phyloP scores from a whole-genome alignment of 1,140 invertebrate genomes.

The Drosophila repletoides region DNA sequence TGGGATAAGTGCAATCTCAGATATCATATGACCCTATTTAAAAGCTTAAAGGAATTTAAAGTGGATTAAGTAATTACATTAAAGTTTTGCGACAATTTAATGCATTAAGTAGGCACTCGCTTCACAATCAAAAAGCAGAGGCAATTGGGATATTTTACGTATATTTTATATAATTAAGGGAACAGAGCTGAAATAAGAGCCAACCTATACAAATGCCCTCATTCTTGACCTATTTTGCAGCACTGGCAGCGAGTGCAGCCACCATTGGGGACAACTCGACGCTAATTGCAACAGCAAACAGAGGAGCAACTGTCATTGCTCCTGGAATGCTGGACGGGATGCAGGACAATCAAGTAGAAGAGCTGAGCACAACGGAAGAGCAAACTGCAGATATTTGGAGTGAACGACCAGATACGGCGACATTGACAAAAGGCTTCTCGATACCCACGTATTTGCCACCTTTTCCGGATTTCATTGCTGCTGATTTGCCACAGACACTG shows the following conservation, averaged over 20 bases:
- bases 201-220: conserved; percentile 31
- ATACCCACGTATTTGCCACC: conserved; percentile 74
- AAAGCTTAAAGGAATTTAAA: too few species aligned
- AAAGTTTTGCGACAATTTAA: too few species aligned
- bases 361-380: conserved; percentile 27
- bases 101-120: conserved; percentile 9
- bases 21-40: too few species aligned
- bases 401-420: conserved; percentile 62
- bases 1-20: too few species aligned
- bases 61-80: too few species aligned
- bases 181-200: background rate
- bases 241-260: conserved; percentile 44
- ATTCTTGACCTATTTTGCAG: conserved; percentile 66
- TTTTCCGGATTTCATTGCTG: conserved; percentile 68
- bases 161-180: background rate
- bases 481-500: conserved; percentile 56
- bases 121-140: background rate
- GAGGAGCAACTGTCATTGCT: conserved; percentile 12
- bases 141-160: background rate
- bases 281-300: conserved; percentile 57
- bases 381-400: conserved; percentile 52
- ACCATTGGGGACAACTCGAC: conserved; percentile 45
- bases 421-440: conserved; percentile 69
- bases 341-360: conserved; percentile 32
- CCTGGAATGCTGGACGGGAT: background rate